Conservation (phyloP, 2,113 vertebrate genomes). For the Callionymus lyra region DNA sequence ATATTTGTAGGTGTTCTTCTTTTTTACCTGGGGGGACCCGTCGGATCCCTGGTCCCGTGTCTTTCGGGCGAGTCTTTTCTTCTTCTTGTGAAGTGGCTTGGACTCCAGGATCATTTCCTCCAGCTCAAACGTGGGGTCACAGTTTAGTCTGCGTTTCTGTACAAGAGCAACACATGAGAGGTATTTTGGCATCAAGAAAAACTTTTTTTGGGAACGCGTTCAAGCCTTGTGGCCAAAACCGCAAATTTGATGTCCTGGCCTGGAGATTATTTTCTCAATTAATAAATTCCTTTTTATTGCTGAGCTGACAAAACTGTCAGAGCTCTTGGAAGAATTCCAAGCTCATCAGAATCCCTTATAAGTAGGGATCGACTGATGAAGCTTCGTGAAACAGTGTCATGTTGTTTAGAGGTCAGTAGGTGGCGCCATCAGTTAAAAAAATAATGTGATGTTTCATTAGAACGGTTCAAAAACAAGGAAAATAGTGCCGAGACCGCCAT, state of each 20-base stretch:
- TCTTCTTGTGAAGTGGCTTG: constrained; percentile 97
- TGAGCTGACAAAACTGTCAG: not conserved
- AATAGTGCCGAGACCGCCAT: too few species aligned
- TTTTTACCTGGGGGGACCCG: constrained; percentile 74
- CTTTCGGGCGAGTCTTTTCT: constrained; percentile 87
- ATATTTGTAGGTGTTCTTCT: not conserved
- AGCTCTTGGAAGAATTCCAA: not conserved
- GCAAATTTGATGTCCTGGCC: too few species aligned
- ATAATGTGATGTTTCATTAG: too few species aligned
- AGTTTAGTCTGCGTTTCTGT: constrained; percentile 88
- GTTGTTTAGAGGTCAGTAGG: too few species aligned
- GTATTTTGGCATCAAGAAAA: not conserved
- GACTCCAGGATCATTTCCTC: constrained; percentile 99
- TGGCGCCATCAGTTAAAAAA: too few species aligned
- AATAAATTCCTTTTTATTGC: not conserved
- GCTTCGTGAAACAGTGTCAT: too few species aligned
- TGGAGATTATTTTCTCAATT: not conserved
- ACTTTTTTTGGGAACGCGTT: too few species aligned
- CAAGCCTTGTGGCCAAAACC: too few species aligned
- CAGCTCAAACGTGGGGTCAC: constrained; percentile 92
- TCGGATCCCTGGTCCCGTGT: constrained; percentile 73
- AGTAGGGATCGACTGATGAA: too few species aligned
- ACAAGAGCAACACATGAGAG: not conserved
- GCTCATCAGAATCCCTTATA: too few species aligned
- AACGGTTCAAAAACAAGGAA: too few species aligned